phyloP scores from a whole-genome alignment of 2,113 vertebrate genomes.

The Anoplopoma fimbria region DNA sequence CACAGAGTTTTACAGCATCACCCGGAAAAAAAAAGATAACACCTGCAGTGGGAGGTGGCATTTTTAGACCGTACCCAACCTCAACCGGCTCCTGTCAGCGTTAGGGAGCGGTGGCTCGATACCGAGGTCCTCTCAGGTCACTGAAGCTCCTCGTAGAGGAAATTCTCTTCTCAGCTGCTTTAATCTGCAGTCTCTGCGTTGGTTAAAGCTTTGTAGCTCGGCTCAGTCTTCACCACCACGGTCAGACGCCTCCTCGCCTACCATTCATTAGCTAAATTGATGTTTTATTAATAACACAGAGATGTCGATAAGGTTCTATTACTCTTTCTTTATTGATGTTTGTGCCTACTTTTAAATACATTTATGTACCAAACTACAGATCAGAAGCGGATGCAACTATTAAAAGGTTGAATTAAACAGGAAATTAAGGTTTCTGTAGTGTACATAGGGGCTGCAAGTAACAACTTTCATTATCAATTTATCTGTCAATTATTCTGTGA shows the following conservation, averaged over 20 bases:
- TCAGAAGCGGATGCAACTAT: not conserved
- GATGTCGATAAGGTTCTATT: no score
- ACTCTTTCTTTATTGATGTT: not conserved
- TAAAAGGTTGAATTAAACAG: not conserved
- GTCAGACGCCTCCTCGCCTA: no score
- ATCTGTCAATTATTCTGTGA: not conserved
- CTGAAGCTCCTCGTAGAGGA: not conserved
- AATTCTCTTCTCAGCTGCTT: not conserved
- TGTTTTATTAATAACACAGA: no score
- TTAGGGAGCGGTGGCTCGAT: not conserved
- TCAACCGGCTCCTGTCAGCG: not conserved
- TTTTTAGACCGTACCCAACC: not conserved
- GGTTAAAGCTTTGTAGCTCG: not conserved
- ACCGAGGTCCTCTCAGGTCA: not conserved
- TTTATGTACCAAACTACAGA: not conserved
- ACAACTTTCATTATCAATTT: not conserved
- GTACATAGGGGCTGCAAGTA: not conserved
- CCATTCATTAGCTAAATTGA: no score
- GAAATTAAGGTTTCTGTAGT: not conserved
- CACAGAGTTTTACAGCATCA: not conserved
- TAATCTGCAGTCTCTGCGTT: not conserved
- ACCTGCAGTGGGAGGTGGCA: not conserved
- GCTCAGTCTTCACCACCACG: not conserved
- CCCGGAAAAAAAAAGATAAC: not conserved
- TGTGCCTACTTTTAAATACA: not conserved